Evolutionary conservation across 2,797 vertebrate species (phyloP).

Genomic region (Alosa sapidissima): DNA sequence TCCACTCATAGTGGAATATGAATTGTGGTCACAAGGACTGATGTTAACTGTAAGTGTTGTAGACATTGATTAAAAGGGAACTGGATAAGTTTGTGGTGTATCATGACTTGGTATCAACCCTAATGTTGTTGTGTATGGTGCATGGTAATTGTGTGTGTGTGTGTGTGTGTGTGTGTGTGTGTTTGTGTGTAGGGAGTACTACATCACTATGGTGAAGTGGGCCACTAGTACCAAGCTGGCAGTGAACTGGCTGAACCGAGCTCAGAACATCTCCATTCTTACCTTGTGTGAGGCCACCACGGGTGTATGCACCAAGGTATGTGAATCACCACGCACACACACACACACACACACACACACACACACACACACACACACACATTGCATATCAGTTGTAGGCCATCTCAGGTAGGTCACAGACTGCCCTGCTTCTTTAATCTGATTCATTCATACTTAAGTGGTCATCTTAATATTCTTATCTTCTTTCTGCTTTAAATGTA

Average conservation of each 20-base stretch:
- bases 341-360: not conserved
- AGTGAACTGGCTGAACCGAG: slow-evolving; percentile 96
- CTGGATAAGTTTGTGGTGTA: too few species aligned
- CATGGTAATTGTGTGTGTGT: not conserved
- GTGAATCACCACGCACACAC: not conserved
- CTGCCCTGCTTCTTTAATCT: not conserved
- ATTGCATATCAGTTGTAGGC: too few species aligned
- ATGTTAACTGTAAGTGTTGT: too few species aligned
- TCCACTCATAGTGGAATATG: too few species aligned
- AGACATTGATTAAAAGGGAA: too few species aligned
- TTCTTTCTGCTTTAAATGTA: not conserved
- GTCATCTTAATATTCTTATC: not conserved
- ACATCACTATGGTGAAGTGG: slow-evolving; percentile 98
- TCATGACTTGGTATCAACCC: too few species aligned
- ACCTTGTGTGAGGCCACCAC: slow-evolving; percentile 95
- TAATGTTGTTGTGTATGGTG: not conserved
- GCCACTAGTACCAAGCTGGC: slow-evolving; percentile 94
- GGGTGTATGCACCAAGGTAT: slow-evolving; percentile 94
- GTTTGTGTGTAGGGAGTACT: slow-evolving; percentile 79
- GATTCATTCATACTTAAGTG: not conserved
- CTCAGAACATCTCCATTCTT: slow-evolving; percentile 95
- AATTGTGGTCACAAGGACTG: too few species aligned
- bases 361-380: slow-evolving; percentile 4
- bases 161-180: not conserved
- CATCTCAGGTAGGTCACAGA: too few species aligned